Evolutionary conservation across 2,797 vertebrate genomes (phyloP), one percentile per base, ranked within the genome.

Genomic region (Hafferia zeledoni): DNA sequence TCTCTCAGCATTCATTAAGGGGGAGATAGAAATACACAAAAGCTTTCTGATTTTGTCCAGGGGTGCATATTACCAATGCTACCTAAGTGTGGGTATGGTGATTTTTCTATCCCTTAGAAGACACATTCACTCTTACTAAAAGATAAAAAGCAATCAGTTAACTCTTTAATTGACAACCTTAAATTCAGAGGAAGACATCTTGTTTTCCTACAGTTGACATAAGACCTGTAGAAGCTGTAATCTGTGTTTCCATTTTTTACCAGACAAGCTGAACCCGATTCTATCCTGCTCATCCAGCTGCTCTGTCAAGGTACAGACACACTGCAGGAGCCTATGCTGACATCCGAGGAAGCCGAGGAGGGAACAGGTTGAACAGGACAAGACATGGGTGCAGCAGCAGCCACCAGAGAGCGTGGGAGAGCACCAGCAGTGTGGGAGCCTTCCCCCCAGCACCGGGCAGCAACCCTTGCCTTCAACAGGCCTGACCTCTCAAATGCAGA

Each of bases 281-380:
- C 67, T 39, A 6, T 22, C 37, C 41, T 35, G 23, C 37, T 35
- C 33, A 44, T 8, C 17, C 1, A 6, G 79, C 28, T 7, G 39
- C 50, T 52, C 17, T n/a, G 28, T 18, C 18, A 47, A 61, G 16
- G 64, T 30, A 79, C 25, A 60, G 57, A 59, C 17, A 59, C 80
- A 59, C 13, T 9, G 6, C 1, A 2, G 52, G 17, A 47, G 13
- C 33, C 19, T 14, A 53, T 55, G 44, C 39, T 50, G 39, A 46
- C 4, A 15, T 4, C 16, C 9, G 0, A 3, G 25, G 46, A 83
- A 61, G 31, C 16, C 3, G 3, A 64, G 23, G 18, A 70, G 30
- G 2, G 2, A 79, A 46, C 8, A 49, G 19, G 18, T 7, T 2
- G 1, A 71, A 44, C 0, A 2, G 1, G 1, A 44, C 1, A 1